Percentiles rank a stretch among this genome's conserved stretches.
Evolutionary conservation across 2,113 vertebrate genomes (phyloP).

Genomic region (Turnix velox): DNA sequence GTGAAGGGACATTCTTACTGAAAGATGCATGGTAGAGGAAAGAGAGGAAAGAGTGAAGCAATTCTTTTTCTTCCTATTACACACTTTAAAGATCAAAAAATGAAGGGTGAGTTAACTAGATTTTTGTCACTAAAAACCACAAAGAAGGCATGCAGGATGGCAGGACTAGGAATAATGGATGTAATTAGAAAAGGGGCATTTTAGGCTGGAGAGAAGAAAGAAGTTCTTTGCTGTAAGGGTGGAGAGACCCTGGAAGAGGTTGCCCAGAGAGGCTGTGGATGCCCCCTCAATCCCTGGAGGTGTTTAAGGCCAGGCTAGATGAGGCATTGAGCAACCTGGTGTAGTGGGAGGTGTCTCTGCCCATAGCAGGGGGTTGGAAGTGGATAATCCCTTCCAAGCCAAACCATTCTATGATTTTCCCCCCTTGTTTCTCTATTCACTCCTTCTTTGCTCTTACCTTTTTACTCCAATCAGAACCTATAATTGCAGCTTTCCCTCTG

Average conservation of each 20-base stretch:
- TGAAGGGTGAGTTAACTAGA: not conserved
- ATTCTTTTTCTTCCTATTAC: not conserved
- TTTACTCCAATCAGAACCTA: not conserved
- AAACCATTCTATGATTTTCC: not conserved
- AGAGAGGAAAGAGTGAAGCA: not conserved
- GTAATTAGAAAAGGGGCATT: no score
- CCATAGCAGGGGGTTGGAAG: no score
- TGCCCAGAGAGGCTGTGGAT: no score
- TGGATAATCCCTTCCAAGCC: no score
- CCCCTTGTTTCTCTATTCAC: not conserved
- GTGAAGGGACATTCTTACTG: not conserved
- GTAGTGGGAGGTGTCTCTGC: no score
- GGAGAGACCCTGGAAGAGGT: no score
- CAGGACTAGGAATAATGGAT: no score
- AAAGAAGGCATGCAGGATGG: not conserved
- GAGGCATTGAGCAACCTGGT: no score
- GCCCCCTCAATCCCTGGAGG: no score
- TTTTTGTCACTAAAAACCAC: not conserved
- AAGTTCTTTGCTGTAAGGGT: no score
- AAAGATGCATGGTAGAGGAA: not conserved
- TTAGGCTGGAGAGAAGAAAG: no score
- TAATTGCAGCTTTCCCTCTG: fast-evolving
- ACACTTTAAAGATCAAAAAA: not conserved
- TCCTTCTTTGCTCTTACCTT: not conserved
- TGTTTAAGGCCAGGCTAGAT: no score